Conservation (phyloP, 2,113 vertebrate species). For the Numida meleagris region DNA sequence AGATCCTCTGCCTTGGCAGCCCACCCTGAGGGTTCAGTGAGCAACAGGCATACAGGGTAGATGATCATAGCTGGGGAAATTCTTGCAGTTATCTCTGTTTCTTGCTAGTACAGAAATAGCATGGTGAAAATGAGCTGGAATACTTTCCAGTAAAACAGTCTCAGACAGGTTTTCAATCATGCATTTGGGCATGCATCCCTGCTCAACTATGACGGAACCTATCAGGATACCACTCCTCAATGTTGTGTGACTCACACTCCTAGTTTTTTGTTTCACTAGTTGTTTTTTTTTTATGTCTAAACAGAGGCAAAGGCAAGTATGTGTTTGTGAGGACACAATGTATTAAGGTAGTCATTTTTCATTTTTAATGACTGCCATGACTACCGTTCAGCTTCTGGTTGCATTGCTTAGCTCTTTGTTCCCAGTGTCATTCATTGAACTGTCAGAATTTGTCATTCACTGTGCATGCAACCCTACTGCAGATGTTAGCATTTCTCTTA, state of each 20-base stretch:
- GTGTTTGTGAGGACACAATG: neutral
- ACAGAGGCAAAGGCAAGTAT: neutral
- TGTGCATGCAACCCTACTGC: neutral
- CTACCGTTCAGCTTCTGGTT: neutral
- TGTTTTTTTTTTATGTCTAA: neutral
- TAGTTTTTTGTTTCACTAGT: neutral
- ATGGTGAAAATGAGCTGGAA: neutral
- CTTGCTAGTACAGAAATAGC: neutral
- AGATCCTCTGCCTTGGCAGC: neutral
- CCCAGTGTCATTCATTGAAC: neutral
- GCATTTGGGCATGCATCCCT: neutral
- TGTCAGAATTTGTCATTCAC: neutral
- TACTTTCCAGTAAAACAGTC: neutral
- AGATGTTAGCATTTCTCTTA: neutral
- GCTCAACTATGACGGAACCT: neutral
- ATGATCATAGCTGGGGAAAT: neutral
- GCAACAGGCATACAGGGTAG: neutral
- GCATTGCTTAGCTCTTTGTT: slow-evolving; percentile 20
- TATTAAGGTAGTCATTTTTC: slow-evolving; percentile 19
- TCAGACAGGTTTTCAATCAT: neutral
- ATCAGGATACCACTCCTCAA: neutral
- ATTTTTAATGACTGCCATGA: slow-evolving; percentile 48
- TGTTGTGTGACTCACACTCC: neutral
- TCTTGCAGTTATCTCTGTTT: neutral
- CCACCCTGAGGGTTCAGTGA: neutral